Percentiles rank a stretch among this genome's conserved stretches.
phyloP scores from a whole-genome alignment of 2,113 vertebrate genomes.

The Syrmaticus mikado region DNA sequence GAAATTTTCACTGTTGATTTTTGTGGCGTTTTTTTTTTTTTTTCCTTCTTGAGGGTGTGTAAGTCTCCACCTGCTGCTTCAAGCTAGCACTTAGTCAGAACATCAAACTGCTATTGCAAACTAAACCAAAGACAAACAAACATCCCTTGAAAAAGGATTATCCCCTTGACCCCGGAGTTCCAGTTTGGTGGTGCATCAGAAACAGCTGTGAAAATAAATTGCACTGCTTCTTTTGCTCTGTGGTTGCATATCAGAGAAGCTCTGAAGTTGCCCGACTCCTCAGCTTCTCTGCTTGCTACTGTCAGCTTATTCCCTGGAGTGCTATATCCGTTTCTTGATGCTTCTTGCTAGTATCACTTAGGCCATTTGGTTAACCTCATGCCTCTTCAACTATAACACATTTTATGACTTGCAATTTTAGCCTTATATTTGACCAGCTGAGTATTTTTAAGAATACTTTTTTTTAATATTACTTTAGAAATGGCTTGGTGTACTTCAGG shows the following conservation, averaged over 20 bases:
- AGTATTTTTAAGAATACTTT: neutral
- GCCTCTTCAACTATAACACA: neutral
- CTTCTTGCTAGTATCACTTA: neutral
- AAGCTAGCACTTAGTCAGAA: neutral
- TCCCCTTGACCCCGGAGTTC: neutral
- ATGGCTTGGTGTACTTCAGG: neutral
- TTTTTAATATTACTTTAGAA: neutral
- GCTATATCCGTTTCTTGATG: neutral
- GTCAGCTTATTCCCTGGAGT: neutral
- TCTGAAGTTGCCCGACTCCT: neutral
- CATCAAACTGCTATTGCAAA: neutral
- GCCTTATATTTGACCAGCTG: neutral
- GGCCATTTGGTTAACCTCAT: neutral
- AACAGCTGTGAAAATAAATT: slow-evolving; percentile 54
- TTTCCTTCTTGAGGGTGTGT: neutral
- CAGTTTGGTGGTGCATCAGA: neutral
- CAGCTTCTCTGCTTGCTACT: neutral
- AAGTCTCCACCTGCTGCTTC: neutral
- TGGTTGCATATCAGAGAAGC: neutral
- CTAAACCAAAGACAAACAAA: slow-evolving; percentile 29
- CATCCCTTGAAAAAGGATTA: slow-evolving; percentile 1
- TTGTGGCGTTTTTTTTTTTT: neutral
- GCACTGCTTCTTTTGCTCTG: neutral
- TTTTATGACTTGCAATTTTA: neutral
- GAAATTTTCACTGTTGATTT: neutral